A percentile compares a stretch with the other conserved stretches of the same genome.
Conservation (phyloP, 2,113 vertebrate species). For the Alces alces region DNA sequence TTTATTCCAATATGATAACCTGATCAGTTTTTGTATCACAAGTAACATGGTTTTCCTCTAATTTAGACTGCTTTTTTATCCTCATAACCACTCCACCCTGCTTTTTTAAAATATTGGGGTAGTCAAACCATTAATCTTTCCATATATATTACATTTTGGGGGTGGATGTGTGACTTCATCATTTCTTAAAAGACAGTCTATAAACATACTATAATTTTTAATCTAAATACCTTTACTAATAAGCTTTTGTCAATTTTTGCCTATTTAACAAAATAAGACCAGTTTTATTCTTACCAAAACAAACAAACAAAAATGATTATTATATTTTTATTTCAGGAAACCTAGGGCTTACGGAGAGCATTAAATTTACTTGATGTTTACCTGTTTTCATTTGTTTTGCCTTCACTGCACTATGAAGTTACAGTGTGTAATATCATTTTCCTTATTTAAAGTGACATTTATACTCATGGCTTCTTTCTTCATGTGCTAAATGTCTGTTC, state of each 20-base stretch:
- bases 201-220: neutral
- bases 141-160: neutral
- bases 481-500: neutral
- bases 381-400: neutral
- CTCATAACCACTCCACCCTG: neutral
- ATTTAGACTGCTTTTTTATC: neutral
- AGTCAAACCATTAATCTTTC: neutral
- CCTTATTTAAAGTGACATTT: neutral
- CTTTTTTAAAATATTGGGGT: neutral
- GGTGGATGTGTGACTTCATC: neutral
- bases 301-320: neutral
- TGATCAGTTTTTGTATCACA: neutral
- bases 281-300: neutral
- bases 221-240: neutral
- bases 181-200: neutral
- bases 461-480: neutral
- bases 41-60: neutral
- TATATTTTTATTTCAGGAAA: neutral
- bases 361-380: neutral
- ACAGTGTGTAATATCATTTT: neutral
- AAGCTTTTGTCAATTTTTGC: neutral
- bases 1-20: neutral
- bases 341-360: neutral
- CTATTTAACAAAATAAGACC: neutral
- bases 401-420: neutral